Conservation (phyloP, 2,113 vertebrate genomes). For the Protobothrops flavoviridis region DNA sequence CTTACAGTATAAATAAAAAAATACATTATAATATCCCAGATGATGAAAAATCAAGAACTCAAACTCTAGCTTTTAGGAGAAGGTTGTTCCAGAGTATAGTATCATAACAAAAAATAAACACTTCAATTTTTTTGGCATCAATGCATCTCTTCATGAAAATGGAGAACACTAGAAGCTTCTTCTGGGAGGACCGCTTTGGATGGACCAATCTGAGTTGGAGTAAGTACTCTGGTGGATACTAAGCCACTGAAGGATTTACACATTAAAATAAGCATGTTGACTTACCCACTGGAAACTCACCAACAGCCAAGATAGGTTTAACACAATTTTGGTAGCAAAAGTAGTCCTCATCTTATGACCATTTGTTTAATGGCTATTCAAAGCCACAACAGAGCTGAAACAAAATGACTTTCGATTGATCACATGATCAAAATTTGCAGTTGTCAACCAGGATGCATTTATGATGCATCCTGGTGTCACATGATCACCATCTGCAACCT, state of each 20-base stretch:
- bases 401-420: not conserved
- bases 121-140: not conserved
- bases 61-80: no score
- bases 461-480: not conserved
- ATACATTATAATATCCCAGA: not conserved
- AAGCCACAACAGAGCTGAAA: not conserved
- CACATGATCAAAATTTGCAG: not conserved
- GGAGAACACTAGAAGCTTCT: not conserved
- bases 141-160: not conserved
- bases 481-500: not conserved
- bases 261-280: not conserved
- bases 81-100: no score
- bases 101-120: no score
- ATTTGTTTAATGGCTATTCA: not conserved
- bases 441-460: not conserved
- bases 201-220: not conserved
- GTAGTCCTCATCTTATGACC: not conserved
- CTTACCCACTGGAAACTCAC: not conserved
- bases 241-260: not conserved
- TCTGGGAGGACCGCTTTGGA: not conserved
- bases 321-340: not conserved
- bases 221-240: not conserved
- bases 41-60: no score
- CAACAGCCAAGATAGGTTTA: not conserved
- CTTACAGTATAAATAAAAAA: not conserved